Evolutionary conservation across 2,888 invertebrate genomes (phyloP), one percentile per base, ranked within the genome.

Genomic region (Coecobrya sp.): DNA sequence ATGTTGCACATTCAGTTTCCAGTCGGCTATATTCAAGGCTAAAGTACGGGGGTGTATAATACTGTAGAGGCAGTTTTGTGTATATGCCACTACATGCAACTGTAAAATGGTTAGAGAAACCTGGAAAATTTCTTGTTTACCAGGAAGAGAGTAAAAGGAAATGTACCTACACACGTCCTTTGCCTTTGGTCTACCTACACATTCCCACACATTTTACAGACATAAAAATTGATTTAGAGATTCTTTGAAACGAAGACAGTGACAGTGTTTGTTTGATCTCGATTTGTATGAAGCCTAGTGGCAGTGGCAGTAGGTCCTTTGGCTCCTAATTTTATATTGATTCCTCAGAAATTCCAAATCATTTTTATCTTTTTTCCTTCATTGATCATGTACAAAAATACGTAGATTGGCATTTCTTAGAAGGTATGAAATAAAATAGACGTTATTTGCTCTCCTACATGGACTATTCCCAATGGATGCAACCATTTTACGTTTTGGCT

Each of bases 261-360:
- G 36, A 36, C 0, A 5, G 4, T 16, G 36, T 70, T 30, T 70
- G 70, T 36, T 22, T 36, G 36, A 30, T 30, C 5, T n/a, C 13
- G 16, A 13, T 13, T 30, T 4, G 30, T 68, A 30, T n/a, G 13
- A 62, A 22, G n/a, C n/a, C 62, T 62, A 22, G 62, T 52, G 13
- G 19, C 2, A 70, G 13, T 62, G 4, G 30, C 36, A 70, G n/a
- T 1, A 36, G 3, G 45, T 45, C 73, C 45, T 73, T 45, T 45
- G 42, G 22, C 13, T 42, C n/a, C 0, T 11, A n/a, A 45, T 42
- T 73, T 73, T 73, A 45, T 73, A 73, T 45, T 73, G 73, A 45
- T 73, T 73, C 73, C 45, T 73, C 8, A 1, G 16, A 70, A 70
- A 70, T 27, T 8, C 55, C 7, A 36, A 30, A 70, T 36, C 70